Base-by-base conservation (phyloP, 2,797 vertebrate species). In the Taeniopygia guttata region DNA sequence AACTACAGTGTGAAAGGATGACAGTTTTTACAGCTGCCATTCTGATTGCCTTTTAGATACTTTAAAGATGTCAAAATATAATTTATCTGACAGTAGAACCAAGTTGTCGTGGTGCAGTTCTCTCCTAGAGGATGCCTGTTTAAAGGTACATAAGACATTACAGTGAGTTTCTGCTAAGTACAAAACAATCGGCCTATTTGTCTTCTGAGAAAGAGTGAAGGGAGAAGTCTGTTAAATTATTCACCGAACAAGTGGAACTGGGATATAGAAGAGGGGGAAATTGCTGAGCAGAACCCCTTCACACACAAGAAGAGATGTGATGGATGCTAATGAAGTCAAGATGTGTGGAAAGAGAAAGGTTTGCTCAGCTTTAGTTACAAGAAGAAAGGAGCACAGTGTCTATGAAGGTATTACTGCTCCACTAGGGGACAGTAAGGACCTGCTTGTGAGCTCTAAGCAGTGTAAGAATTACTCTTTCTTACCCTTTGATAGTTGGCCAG, bases 341-440 rank as follows among this genome's bases (percentile, higher is more conserved):
- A 70, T 32, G 36, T 20, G 15, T 67, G 40, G 74, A 43, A 93
- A 32, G 4, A 27, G 48, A 45, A 45, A 38, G 22, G 12, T 25
- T 30, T 80, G 32, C 26, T 63, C 51, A 70, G 43, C 26, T 36
- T 77, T 42, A 27, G 30, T 49, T 86, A 5, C 5, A 56, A 43
- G 43, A 42, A 45, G 32, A 42, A 72, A 45, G 13, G 14, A 54
- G 19, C 22, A 4, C n/a, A 2, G 6, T 60, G 49, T 34, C 23
- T 3, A 2, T 77, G 49, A 74, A 32, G 34, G 5, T 42, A 10
- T 54, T 73, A 5, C 46, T 55, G 5, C 13, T 80, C 96, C 97
- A 96, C 94, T 91, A 98, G 97, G 96, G 97, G 97, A 55, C 97
- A 96, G 93, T 73, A 97, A 87, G 95, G 95, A 96, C 52, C 95